Evolutionary conservation across 1,140 invertebrate genomes (phyloP).

Genomic region (Chelonus insularis): DNA sequence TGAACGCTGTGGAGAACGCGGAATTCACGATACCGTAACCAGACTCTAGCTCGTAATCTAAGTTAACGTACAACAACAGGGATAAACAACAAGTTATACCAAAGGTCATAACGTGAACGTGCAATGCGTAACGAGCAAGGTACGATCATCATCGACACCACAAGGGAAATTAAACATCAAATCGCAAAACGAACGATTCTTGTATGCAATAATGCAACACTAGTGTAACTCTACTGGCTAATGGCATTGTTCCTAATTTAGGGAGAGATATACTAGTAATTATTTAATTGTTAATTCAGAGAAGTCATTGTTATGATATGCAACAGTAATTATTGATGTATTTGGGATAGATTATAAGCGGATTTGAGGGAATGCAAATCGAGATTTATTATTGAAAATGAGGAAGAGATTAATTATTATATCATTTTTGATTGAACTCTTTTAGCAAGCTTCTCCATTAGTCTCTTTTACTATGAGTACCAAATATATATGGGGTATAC

Average conservation of each 20-base stretch:
- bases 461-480: no score
- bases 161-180: slow-evolving; percentile 43
- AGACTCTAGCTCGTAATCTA: slow-evolving; percentile 45
- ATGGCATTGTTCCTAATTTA: not conserved
- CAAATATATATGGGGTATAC: no score
- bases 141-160: slow-evolving; percentile 40
- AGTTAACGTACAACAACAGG: slow-evolving; percentile 41
- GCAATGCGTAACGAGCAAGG: slow-evolving; percentile 33
- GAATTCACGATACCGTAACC: slow-evolving; percentile 41
- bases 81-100: slow-evolving; percentile 39
- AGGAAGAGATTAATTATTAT: no score
- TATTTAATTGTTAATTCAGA: no score
- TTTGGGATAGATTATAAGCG: no score
- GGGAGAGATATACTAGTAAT: no score
- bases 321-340: no score
- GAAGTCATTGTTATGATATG: no score
- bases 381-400: no score
- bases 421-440: no score
- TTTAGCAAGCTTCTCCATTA: no score
- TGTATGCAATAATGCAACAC: slow-evolving; percentile 9
- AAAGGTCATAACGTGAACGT: slow-evolving; percentile 28
- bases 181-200: slow-evolving; percentile 18
- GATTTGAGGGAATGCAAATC: no score
- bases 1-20: slow-evolving; percentile 4
- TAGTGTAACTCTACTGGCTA: not conserved